Conservation (phyloP, 1,140 invertebrate genomes). For the Panulirus ornatus region DNA sequence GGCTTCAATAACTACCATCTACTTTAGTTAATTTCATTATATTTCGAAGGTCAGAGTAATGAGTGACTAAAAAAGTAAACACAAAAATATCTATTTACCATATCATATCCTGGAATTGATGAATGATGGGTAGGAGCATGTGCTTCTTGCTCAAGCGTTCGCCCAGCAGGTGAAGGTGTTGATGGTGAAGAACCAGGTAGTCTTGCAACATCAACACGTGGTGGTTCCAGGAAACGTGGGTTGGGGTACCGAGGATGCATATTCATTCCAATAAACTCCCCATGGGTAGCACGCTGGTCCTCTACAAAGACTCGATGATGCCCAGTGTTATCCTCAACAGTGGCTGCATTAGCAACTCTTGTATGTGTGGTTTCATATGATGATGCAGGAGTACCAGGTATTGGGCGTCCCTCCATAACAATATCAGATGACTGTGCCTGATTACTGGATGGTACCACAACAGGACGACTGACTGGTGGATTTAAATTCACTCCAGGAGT, state of each 20-base stretch:
- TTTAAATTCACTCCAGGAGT: conserved; percentile 22
- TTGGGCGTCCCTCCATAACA: conserved; percentile 33
- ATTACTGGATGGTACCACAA: conserved; percentile 34
- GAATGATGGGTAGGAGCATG: conserved; percentile 37
- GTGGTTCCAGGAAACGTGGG: conserved; percentile 47
- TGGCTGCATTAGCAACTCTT: conserved; percentile 33
- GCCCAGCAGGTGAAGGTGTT: conserved; percentile 58
- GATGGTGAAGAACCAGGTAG: conserved; percentile 58
- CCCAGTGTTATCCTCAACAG: conserved; percentile 40
- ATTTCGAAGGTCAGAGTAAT: too few species aligned
- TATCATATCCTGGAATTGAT: conserved; percentile 52
- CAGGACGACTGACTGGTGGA: conserved; percentile 25
- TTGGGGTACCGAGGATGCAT: conserved; percentile 54
- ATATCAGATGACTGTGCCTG: conserved; percentile 28
- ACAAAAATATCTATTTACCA: conserved; percentile 1
- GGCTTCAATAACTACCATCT: too few species aligned
- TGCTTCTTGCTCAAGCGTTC: conserved; percentile 39
- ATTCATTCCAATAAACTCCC: conserved; percentile 48
- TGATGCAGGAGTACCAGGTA: background rate
- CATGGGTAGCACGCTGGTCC: conserved; percentile 45
- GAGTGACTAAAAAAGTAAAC: background rate
- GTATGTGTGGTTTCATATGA: conserved; percentile 43
- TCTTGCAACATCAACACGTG: conserved; percentile 50
- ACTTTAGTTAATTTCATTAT: too few species aligned
- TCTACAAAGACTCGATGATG: conserved; percentile 55